phyloP scores from a whole-genome alignment of 2,888 invertebrate genomes.

The Podabrus alpinus region DNA sequence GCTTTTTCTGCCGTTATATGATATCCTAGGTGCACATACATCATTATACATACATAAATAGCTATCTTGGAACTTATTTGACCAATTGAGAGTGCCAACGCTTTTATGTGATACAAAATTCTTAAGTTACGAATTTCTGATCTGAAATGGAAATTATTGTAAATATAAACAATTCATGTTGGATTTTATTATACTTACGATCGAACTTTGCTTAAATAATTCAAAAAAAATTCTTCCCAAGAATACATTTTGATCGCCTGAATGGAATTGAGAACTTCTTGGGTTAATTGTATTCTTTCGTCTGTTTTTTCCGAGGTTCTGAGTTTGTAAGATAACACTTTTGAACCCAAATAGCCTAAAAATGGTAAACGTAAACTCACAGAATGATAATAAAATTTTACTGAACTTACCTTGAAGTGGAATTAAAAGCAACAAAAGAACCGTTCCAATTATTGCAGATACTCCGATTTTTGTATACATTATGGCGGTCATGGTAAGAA shows the following conservation, averaged over 20 bases:
- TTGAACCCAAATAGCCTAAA: neutral
- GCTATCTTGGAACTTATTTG: conserved; percentile 46
- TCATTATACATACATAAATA: conserved; percentile 50
- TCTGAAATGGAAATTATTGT: conserved; percentile 52
- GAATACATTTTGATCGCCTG: neutral
- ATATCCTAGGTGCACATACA: conserved; percentile 71
- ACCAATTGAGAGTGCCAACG: conserved; percentile 43
- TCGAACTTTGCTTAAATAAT: neutral
- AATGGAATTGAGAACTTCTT: neutral
- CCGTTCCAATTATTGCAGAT: neutral
- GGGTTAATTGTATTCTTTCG: neutral
- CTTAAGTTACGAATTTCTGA: conserved; percentile 66
- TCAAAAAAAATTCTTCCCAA: neutral
- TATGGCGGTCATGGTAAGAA: conserved; percentile 69
- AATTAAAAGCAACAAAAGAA: neutral
- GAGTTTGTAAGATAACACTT: neutral
- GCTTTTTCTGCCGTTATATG: conserved; percentile 80
- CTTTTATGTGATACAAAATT: conserved; percentile 45
- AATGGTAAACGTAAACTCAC: neutral
- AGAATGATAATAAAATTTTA: neutral
- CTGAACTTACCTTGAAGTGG: neutral
- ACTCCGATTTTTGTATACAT: conserved; percentile 64
- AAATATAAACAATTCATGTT: neutral
- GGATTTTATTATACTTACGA: neutral
- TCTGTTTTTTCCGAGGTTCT: neutral